These are phyloP conservation scores for Tigriopus japonicus DNA, from an alignment of 1,140 invertebrate species.

Conservation along the genomic window DNA sequence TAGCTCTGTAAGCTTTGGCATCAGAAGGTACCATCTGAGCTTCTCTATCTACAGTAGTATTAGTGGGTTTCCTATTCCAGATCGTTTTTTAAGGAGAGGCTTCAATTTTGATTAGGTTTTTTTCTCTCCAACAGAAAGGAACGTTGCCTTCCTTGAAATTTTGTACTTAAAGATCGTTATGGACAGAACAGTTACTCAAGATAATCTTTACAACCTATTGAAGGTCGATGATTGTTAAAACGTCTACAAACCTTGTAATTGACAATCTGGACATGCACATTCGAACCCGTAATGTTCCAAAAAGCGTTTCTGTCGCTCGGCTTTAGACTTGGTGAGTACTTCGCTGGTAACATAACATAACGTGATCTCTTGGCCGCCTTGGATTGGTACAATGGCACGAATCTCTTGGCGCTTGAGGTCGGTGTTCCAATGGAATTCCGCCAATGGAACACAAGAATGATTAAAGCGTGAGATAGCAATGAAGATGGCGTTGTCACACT, in stretches of 20 bases:
- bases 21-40: too few species aligned
- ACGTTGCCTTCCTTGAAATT: too few species aligned
- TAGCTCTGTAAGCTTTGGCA: too few species aligned
- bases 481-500: slow-evolving; percentile 4
- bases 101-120: too few species aligned
- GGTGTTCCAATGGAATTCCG: slow-evolving; percentile 12
- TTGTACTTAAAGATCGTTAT: too few species aligned
- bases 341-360: background rate
- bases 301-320: background rate
- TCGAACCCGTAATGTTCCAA: background rate
- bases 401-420: background rate
- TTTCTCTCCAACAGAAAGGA: too few species aligned
- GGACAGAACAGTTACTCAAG: too few species aligned
- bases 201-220: too few species aligned
- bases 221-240: too few species aligned
- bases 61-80: too few species aligned
- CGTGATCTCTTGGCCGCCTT: background rate
- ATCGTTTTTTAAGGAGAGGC: too few species aligned
- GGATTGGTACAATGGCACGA: background rate
- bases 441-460: slow-evolving; percentile 10
- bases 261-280: background rate
- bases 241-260: background rate
- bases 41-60: too few species aligned
- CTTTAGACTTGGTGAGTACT: background rate
- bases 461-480: background rate